Conservation (phyloP, 2,113 vertebrate genomes). For the Thomomys bottae region DNA sequence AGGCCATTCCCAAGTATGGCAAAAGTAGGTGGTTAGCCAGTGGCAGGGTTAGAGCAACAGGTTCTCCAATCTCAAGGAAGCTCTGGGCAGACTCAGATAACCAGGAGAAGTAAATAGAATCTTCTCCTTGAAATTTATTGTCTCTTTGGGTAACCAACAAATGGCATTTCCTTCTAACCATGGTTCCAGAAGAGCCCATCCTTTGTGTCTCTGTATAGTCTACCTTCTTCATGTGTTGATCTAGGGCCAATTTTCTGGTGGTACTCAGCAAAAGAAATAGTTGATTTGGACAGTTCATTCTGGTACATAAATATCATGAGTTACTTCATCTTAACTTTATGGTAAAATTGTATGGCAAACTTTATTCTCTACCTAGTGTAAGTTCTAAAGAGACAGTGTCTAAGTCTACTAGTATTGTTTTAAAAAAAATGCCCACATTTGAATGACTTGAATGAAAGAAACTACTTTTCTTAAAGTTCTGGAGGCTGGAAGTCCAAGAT, state of each 20-base stretch:
- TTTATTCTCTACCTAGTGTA: not conserved
- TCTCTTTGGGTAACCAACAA: not conserved
- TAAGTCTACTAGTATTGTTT: not conserved
- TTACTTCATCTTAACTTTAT: conserved; percentile 9
- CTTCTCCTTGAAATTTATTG: not conserved
- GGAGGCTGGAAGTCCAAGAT: not conserved
- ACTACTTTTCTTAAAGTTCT: not conserved
- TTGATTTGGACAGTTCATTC: not conserved
- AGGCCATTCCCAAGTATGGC: not conserved
- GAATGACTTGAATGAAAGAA: not conserved
- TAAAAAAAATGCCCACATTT: not conserved
- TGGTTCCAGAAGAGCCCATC: not conserved
- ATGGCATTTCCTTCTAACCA: not conserved
- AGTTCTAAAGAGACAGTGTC: not conserved
- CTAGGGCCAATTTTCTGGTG: not conserved
- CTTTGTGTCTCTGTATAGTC: too few relatives aligned
- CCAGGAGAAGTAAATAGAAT: not conserved
- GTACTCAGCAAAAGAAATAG: not conserved
- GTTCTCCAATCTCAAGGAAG: not conserved
- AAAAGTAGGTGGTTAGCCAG: not conserved
- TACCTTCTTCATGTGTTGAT: not conserved
- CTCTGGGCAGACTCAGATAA: not conserved
- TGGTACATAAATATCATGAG: not conserved
- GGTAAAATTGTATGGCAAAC: not conserved
- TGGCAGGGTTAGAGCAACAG: not conserved